Evolutionary conservation across 1,140 invertebrate species (phyloP).

Genomic region (Pentalonia nigronervosa): DNA sequence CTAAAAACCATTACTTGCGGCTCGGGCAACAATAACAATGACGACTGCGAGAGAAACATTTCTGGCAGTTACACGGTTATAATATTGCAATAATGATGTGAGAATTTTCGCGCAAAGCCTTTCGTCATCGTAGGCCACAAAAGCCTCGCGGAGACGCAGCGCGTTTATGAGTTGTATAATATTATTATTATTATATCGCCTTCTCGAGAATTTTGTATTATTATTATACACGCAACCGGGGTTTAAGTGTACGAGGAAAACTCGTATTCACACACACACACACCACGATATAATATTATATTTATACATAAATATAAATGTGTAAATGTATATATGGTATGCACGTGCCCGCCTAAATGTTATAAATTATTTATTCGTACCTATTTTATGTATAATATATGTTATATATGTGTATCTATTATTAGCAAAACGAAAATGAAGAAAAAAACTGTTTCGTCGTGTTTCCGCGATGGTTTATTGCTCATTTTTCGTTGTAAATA

Average conservation of each 20-base stretch:
- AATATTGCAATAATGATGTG: slow-evolving; percentile 7
- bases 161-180: background rate
- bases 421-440: background rate
- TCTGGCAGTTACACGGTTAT: background rate
- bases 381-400: background rate
- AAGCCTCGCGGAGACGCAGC: background rate
- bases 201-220: slow-evolving; percentile 12
- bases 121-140: background rate
- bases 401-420: background rate
- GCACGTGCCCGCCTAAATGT: background rate
- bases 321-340: background rate
- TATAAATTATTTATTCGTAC: slow-evolving; percentile 9
- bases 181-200: slow-evolving; percentile 1
- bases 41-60: background rate
- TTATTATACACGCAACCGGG: background rate
- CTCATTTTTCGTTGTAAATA: background rate
- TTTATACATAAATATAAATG: background rate
- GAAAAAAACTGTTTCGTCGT: background rate
- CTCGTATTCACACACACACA: background rate
- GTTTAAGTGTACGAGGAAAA: background rate
- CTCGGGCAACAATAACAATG: background rate
- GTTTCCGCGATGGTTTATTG: background rate
- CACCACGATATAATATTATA: background rate
- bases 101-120: background rate
- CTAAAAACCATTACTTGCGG: background rate